Conservation (phyloP, 2,888 invertebrate species). For the Ormyrus labotus region DNA sequence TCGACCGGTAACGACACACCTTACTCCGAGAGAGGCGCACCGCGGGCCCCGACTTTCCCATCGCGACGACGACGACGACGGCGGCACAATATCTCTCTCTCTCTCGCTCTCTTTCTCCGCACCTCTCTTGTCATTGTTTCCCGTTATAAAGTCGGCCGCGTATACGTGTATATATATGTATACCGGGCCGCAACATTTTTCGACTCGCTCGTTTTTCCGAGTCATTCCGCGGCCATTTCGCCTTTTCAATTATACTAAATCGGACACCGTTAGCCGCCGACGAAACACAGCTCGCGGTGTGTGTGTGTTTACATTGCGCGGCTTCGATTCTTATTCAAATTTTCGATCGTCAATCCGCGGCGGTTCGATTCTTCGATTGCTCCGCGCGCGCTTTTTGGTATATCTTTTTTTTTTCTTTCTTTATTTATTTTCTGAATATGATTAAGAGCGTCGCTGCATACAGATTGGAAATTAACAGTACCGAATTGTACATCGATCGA, state of each 20-base stretch:
- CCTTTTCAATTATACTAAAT: constrained; percentile 25
- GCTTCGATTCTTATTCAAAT: too few species aligned
- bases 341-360: too few species aligned
- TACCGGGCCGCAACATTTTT: background rate
- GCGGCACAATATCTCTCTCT: background rate
- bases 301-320: background rate
- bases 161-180: constrained; percentile 4
- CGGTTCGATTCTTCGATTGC: too few species aligned
- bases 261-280: constrained; percentile 12
- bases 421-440: too few species aligned
- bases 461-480: too few species aligned
- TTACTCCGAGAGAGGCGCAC: constrained; percentile 5
- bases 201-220: background rate
- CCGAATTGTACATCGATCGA: too few species aligned
- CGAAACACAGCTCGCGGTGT: background rate
- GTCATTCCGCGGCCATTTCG: constrained; percentile 18
- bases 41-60: background rate
- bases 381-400: too few species aligned
- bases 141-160: constrained; percentile 38
- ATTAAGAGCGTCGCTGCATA: too few species aligned
- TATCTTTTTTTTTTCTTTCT: too few species aligned
- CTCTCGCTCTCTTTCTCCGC: background rate
- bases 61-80: too few species aligned
- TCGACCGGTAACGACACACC: constrained; percentile 46
- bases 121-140: constrained; percentile 38